Conservation (phyloP, 1,140 invertebrate genomes). For the Heliconius melpomene region DNA sequence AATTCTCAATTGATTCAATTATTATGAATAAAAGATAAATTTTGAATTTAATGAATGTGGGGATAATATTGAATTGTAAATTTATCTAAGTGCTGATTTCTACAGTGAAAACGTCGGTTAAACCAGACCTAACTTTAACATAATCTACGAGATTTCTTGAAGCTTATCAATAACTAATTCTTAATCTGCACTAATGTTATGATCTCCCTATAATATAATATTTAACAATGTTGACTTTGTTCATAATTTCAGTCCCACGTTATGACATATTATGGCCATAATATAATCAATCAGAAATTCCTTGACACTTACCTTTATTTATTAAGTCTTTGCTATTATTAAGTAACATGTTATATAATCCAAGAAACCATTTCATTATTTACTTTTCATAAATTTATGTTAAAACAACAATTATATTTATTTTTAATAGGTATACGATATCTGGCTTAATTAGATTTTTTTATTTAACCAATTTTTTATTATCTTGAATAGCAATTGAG, state of each 20-base stretch:
- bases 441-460: neutral
- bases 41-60: neutral
- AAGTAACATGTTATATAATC: neutral
- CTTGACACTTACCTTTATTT: neutral
- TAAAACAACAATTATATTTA: neutral
- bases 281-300: conserved; percentile 9
- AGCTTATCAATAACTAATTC: neutral
- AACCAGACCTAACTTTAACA: conserved; percentile 27
- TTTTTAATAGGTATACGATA: neutral
- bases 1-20: neutral
- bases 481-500: neutral
- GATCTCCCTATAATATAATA: conserved; percentile 1
- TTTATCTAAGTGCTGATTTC: conserved; percentile 26
- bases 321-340: neutral
- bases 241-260: neutral
- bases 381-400: neutral
- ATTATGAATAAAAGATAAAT: neutral
- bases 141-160: conserved; percentile 2
- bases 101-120: conserved; percentile 30
- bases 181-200: neutral
- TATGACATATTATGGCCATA: neutral
- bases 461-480: too few relatives aligned
- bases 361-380: neutral
- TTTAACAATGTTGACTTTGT: neutral
- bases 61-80: neutral